Evolutionary conservation across 2,888 invertebrate species (phyloP), one percentile per base, ranked within the genome.

Genomic region (Galeopsomyia nigrocyanea): DNA sequence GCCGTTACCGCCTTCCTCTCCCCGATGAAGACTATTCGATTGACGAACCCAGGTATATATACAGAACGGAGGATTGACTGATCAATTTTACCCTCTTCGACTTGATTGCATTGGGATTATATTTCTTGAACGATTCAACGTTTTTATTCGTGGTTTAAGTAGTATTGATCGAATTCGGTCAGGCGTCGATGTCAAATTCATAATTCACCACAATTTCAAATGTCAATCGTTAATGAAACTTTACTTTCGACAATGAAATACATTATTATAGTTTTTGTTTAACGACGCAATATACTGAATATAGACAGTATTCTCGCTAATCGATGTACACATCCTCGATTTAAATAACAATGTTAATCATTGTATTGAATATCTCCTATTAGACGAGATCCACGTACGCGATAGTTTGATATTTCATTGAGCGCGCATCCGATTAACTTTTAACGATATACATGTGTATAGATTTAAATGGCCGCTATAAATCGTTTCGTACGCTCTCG

Each of bases 21-120:
- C n/a, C n/a, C n/a, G n/a, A n/a, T n/a, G 80, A 81, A 81, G 80
- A 80, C 81, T 81, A 83, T 84, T 83, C 78, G 82, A 84, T 83
- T 84, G 81, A 78, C 49, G 17, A 77, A 79, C 10, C 7, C 7
- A 10, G 10, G 1, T 39, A 39, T 39, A 3, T 39, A 39, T 39
- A 39, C 39, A 2, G 10, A 10, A 79, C 74, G 78, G 75, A 78
- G 80, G 5, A 26, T 5, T 79, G 81, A 79, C 77, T n/a, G 79
- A 77, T 78, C 79, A 67, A 65, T 47, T 71, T 22, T 21, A 50
- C 19, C 53, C 16, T 13, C n/a, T 51, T 60, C 50, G 13, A 47
- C 56, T 22, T 19, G 16, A 9, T 16, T 46, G 26, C 19, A 26
- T 57, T 17, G 49, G 13, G 17, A 17, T 47, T 21, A 26, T 31